These are phyloP conservation scores for Anguilla pacifica DNA, from an alignment of 2,797 vertebrate species.

Conservation along the genomic window DNA sequence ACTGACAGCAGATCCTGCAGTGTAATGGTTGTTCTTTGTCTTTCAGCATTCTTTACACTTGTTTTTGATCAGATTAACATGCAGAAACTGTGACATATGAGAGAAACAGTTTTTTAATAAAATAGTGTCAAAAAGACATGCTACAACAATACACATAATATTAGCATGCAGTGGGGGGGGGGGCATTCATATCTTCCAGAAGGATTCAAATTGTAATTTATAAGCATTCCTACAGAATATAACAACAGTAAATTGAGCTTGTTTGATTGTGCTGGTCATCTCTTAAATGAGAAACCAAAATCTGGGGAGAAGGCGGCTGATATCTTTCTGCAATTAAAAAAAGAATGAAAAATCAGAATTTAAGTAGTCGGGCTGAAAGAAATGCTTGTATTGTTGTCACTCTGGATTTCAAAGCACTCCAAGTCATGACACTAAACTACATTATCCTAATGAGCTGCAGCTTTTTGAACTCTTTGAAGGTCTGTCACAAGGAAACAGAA, in stretches of 20 bases:
- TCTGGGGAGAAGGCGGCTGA: neutral
- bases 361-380: neutral
- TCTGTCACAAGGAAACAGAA: neutral
- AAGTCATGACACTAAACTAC: neutral
- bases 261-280: conserved; percentile 5
- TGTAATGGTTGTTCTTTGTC: conserved; percentile 3
- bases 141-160: conserved; percentile 50
- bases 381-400: neutral
- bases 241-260: neutral
- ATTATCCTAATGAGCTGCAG: neutral
- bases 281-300: neutral
- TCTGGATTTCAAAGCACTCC: neutral
- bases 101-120: conserved; percentile 26
- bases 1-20: conserved; percentile 1
- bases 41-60: conserved; percentile 1
- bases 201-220: neutral
- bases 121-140: conserved; percentile 18
- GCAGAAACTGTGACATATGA: neutral
- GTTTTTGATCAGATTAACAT: conserved; percentile 27
- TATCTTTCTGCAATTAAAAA: neutral
- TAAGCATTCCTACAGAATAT: conserved; percentile 9
- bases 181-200: neutral
- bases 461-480: conserved; percentile 11
- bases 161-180: conserved; percentile 37
- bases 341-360: neutral